Percentiles rank a stretch among this genome's conserved stretches.
Conservation (phyloP, 1,140 invertebrate species). For the Solenopsis fugax region DNA sequence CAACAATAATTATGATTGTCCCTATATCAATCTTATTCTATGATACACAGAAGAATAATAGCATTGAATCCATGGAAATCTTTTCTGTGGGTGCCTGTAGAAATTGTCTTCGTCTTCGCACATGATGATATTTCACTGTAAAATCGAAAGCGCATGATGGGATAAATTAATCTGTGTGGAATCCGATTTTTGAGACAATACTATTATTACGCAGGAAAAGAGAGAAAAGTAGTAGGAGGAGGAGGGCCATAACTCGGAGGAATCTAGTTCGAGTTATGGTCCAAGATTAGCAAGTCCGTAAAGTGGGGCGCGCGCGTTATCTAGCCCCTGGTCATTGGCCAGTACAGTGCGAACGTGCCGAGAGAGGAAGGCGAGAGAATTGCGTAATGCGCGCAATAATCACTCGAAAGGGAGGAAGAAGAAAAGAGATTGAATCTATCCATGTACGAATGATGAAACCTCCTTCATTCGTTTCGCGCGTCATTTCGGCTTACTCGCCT, state of each 20-base stretch:
- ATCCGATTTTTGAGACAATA: background rate
- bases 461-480: background rate
- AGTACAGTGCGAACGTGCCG: conserved; percentile 49
- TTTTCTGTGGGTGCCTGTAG: too few species aligned
- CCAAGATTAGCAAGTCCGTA: conserved; percentile 71
- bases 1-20: too few species aligned
- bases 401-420: conserved; percentile 9
- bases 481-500: background rate
- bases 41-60: too few species aligned
- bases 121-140: background rate
- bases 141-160: background rate
- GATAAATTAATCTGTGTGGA: background rate
- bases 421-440: background rate
- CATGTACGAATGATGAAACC: too few species aligned
- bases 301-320: conserved; percentile 70
- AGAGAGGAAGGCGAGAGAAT: conserved; percentile 61
- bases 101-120: background rate
- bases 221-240: background rate
- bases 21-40: too few species aligned
- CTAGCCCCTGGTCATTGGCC: conserved; percentile 75
- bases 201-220: background rate
- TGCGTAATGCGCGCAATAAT: conserved; percentile 69
- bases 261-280: conserved; percentile 71
- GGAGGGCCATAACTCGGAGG: conserved; percentile 27
- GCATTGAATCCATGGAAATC: too few species aligned